Base-by-base conservation (phyloP, 2,797 vertebrate species). In the Trematomus bernacchii region DNA sequence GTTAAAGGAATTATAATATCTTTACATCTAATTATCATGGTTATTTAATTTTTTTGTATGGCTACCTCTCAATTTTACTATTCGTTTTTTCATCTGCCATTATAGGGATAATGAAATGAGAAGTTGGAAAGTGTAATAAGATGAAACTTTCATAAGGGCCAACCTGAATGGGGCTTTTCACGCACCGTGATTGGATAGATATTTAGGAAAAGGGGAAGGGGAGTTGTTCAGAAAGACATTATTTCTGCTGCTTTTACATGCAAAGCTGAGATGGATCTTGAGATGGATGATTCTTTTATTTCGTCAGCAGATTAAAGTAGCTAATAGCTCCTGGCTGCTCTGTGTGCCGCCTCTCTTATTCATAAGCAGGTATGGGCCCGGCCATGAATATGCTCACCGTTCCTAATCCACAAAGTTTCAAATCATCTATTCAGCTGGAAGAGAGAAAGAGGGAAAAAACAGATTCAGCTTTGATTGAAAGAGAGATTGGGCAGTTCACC, bases 1-100 rank as follows among this genome's bases (percentile, higher is more conserved):
- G 90, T 93, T 94, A 95, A 95, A 95, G 92, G 92, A 95, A 94
- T 95, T 95, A 94, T 94, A 94, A 94, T 95, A 95, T 95, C 94
- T 95, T 94, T 94, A 95, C 94, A 95, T 95, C 95, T 95, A 93
- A 95, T 95, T 95, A 94, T 95, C 91, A 89, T 81, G 91, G 86
- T 94, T 93, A 95, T 95, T 94, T 95, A 86, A 94, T 93, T 94
- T 94, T 93, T 93, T 94, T 94, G 91, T 92, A 84, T 84, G 88
- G 89, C 92, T 93, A 95, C 94, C 93, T 95, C 94, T 96, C 93
- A 95, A 94, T 95, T 95, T 94, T 91, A 89, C 88, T 85, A 89
- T 91, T 90, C 53, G 48, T 73, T 88, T 89, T 87, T 85, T 85
- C 77, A 85, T 89, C 83, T 89, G 88, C 86, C 78, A 80, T 92